These are phyloP conservation scores for Pimephales promelas DNA, from an alignment of 2,113 vertebrate species.

Conservation along the genomic window DNA sequence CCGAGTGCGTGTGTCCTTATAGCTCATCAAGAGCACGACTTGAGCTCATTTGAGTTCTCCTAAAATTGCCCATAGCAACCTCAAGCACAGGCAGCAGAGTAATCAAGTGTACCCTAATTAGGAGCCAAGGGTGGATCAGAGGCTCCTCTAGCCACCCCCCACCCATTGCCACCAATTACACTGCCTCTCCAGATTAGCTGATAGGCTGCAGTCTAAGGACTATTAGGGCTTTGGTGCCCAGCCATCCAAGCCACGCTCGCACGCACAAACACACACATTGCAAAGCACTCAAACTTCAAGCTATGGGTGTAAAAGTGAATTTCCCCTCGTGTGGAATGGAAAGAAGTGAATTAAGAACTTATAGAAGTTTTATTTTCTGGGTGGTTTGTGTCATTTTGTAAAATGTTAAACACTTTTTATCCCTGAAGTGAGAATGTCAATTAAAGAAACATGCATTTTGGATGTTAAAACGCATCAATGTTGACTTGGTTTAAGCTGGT, in stretches of 20 bases:
- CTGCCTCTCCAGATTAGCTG: slow-evolving; percentile 49
- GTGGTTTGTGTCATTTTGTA: neutral
- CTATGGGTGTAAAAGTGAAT: neutral
- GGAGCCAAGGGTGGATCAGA: slow-evolving; percentile 54
- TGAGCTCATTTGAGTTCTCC: slow-evolving; percentile 51
- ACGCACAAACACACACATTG: neutral
- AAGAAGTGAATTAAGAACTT: neutral
- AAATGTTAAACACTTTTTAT: neutral
- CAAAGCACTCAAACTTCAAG: neutral
- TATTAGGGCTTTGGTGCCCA: slow-evolving; percentile 37
- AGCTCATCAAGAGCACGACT: slow-evolving; percentile 45
- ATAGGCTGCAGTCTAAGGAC: slow-evolving; percentile 43
- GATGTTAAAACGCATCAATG: neutral
- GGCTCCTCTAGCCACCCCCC: slow-evolving; percentile 45
- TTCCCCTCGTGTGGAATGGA: neutral
- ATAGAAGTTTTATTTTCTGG: neutral
- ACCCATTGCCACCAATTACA: slow-evolving; percentile 56
- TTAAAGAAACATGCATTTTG: neutral
- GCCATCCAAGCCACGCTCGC: slow-evolving; percentile 35
- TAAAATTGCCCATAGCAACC: slow-evolving; percentile 52
- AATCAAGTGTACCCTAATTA: slow-evolving; percentile 53
- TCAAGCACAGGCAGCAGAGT: slow-evolving; percentile 45
- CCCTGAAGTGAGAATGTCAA: neutral
- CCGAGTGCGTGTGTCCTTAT: neutral
- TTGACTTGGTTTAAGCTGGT: neutral